Evolutionary conservation across 2,113 vertebrate genomes (phyloP).

Genomic region (Motacilla alba): DNA sequence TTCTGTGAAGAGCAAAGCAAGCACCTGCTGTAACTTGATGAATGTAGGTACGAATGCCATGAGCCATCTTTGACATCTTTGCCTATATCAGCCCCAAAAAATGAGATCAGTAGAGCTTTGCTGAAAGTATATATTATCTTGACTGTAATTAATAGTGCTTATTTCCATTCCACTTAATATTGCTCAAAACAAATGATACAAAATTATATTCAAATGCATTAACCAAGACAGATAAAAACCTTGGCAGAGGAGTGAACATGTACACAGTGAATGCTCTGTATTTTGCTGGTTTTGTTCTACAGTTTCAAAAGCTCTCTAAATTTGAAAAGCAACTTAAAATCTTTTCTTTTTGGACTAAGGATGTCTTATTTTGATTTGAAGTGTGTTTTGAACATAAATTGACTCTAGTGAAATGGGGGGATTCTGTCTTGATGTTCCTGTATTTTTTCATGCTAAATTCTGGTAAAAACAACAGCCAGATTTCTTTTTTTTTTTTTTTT

Average conservation of each 20-base stretch:
- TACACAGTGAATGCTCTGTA: neutral
- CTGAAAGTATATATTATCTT: neutral
- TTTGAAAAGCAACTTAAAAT: neutral
- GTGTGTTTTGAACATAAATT: neutral
- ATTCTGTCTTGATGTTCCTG: neutral
- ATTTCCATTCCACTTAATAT: neutral
- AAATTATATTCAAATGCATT: neutral
- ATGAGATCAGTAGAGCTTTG: neutral
- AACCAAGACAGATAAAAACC: conserved; percentile 5
- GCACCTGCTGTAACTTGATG: neutral
- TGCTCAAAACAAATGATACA: neutral
- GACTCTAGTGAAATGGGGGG: neutral
- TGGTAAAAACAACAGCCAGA: neutral
- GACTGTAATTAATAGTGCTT: neutral
- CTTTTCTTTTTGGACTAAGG: neutral
- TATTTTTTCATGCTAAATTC: neutral
- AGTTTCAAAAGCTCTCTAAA: neutral
- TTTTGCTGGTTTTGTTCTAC: neutral
- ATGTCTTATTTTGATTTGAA: neutral
- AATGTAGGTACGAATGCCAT: rapidly evolving
- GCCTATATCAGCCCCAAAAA: neutral
- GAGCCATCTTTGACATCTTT: neutral
- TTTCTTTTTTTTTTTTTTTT: conserved; percentile 4
- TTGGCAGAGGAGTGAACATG: neutral
- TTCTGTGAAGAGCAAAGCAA: neutral